Conservation (phyloP, 2,113 vertebrate genomes). For the Bungarus multicinctus region DNA sequence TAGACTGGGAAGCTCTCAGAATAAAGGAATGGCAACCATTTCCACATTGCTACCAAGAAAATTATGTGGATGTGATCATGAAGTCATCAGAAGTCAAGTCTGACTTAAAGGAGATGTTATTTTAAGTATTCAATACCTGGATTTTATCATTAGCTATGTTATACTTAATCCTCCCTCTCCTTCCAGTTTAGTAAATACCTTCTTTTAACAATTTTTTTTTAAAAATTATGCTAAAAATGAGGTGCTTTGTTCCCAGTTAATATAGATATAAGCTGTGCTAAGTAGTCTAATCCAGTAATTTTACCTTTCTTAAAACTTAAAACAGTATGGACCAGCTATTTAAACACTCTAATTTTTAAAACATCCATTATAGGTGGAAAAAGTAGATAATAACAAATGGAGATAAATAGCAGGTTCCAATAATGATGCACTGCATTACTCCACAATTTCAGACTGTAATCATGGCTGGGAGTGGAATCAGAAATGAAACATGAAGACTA, state of each 20-base stretch:
- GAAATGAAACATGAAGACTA: background rate
- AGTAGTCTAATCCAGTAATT: conserved; percentile 28
- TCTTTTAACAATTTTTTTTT: conserved; percentile 17
- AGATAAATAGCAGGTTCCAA: conserved; percentile 28
- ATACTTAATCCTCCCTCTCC: background rate
- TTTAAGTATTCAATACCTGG: background rate
- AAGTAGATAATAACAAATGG: conserved; percentile 30
- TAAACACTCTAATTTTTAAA: conserved; percentile 23
- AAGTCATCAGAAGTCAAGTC: background rate
- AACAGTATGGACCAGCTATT: conserved; percentile 20
- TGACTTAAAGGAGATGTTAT: background rate
- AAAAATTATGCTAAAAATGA: background rate
- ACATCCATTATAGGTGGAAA: conserved; percentile 21
- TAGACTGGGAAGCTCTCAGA: background rate
- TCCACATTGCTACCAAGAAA: background rate
- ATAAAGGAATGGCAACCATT: background rate
- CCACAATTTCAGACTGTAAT: conserved; percentile 9
- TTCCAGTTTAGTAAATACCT: conserved; percentile 10
- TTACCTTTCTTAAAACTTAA: conserved; percentile 22
- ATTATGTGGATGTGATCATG: background rate
- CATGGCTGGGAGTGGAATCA: background rate
- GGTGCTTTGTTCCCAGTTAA: conserved; percentile 23
- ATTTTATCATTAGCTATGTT: conserved; percentile 11
- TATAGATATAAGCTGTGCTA: conserved; percentile 15
- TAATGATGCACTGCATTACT: conserved; percentile 23